Evolutionary conservation across 1,140 invertebrate species (phyloP), one percentile per base, ranked within the genome.

Genomic region (Aphaenogaster floridana): DNA sequence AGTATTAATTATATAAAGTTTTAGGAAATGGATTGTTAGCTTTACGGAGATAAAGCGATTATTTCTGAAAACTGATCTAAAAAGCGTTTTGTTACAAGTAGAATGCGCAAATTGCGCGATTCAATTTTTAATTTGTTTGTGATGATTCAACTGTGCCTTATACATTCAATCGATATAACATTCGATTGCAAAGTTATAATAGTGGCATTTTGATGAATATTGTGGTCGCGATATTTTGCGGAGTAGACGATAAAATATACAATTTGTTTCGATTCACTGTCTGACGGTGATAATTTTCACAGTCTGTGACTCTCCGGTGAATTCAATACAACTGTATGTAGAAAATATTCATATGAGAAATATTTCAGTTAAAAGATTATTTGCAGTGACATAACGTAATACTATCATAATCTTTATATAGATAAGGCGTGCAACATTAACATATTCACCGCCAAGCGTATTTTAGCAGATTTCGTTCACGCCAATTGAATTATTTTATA

Each of bases 101-200:
- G 52, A 76, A 13, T 59, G 52, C 11, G 17, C n/a, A 57, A 76
- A 76, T 59, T 57, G 6, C 3, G 3, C 7, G 36, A 39, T 21
- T 76, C n/a, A 59, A 42, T 76, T 57, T 57, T 76, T 39, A 76
- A 76, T 76, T 76, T 66, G 34, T 39, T 66, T 57, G n/a, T 17
- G 13, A 76, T 36, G n/a, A 39, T 59, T 76, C 13, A 39, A 21
- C 11, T 74, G 15, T 54, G 28, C 11, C 11, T n/a, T 36, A 59
- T 64, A 45, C 15, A 45, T 48, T 39, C 8, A 63, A 34, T 78
- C 28, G 21, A 61, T 64, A 78, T 45, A 39, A 34, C 9, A 28
- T 45, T 17, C 13, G 21, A 78, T 17, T 78, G 39, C 21, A 64
- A n/a, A 48, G 42, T 64, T 78, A 78, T 78, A 45, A 78, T 45